These are phyloP conservation scores for Cheirogaleus medius DNA, from an alignment of 2,113 vertebrate genomes.

Conservation along the genomic window DNA sequence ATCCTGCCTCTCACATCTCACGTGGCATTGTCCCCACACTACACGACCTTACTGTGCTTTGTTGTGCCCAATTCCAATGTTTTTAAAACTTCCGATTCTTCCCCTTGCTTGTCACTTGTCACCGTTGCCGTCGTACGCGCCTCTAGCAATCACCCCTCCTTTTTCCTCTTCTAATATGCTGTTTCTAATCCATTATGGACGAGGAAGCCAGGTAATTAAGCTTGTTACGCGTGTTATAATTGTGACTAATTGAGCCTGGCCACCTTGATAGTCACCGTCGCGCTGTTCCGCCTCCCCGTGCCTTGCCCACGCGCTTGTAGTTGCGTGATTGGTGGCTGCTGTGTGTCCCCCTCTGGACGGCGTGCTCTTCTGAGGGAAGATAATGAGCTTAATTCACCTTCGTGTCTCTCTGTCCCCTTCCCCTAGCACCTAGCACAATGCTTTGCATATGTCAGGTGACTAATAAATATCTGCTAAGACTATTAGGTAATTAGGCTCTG, in stretches of 20 bases:
- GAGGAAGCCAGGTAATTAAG: constrained; percentile 60
- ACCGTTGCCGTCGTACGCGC: not conserved
- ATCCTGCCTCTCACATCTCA: not conserved
- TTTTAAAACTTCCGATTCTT: not conserved
- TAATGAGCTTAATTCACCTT: constrained; percentile 52
- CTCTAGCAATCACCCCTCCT: not conserved
- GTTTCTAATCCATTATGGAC: constrained; percentile 60
- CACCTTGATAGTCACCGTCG: constrained; percentile 11
- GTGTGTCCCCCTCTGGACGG: not conserved
- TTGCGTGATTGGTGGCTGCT: not conserved
- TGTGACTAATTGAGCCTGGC: constrained; percentile 70
- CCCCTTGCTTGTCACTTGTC: not conserved
- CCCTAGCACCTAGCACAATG: not conserved
- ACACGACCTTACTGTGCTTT: not conserved
- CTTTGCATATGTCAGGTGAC: constrained; percentile 58
- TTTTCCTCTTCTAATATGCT: constrained; percentile 1
- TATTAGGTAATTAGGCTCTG: constrained; percentile 74
- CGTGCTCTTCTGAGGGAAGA: not conserved
- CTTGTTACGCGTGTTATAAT: constrained; percentile 46
- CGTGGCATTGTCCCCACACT: not conserved
- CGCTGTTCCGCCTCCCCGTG: not conserved
- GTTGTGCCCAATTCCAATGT: not conserved
- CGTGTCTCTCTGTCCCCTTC: not conserved
- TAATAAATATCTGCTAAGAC: constrained; percentile 69
- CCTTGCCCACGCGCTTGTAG: not conserved